Evolutionary conservation across 2,797 vertebrate species (phyloP).

Genomic region (Vireo griseus): DNA sequence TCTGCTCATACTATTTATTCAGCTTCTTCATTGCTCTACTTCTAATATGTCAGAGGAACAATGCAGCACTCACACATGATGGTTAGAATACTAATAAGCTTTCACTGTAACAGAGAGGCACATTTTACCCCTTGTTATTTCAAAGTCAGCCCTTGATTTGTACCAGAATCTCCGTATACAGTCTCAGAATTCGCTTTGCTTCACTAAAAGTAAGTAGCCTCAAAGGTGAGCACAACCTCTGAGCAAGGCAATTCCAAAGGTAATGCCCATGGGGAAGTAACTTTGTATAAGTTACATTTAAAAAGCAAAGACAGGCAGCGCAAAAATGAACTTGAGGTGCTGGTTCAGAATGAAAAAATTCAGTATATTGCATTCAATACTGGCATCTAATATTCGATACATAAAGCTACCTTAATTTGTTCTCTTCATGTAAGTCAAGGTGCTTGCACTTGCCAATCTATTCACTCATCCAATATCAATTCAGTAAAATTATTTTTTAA

Average conservation of each 20-base stretch:
- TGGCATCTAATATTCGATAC: not conserved
- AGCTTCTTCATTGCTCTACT: not conserved
- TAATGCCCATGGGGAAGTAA: not conserved
- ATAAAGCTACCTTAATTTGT: not conserved
- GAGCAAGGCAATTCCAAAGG: not conserved
- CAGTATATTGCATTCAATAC: not conserved
- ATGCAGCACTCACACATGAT: not conserved
- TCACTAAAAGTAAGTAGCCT: not conserved
- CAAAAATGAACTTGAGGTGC: not conserved
- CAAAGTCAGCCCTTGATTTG: not conserved
- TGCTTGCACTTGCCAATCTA: not conserved
- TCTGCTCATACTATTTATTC: not conserved
- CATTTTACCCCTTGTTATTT: not conserved
- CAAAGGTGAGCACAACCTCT: not conserved
- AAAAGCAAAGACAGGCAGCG: not conserved
- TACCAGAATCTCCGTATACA: not conserved
- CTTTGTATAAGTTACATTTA: not conserved
- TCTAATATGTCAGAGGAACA: not conserved
- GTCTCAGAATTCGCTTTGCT: not conserved
- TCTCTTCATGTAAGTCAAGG: not conserved
- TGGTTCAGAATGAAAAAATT: not conserved
- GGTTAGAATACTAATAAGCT: not conserved
- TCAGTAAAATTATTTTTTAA: not conserved
- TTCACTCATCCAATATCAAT: not conserved
- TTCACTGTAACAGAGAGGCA: not conserved